Evolutionary conservation across 2,113 vertebrate species (phyloP).

Genomic region (Tragelaphus buxtoni): DNA sequence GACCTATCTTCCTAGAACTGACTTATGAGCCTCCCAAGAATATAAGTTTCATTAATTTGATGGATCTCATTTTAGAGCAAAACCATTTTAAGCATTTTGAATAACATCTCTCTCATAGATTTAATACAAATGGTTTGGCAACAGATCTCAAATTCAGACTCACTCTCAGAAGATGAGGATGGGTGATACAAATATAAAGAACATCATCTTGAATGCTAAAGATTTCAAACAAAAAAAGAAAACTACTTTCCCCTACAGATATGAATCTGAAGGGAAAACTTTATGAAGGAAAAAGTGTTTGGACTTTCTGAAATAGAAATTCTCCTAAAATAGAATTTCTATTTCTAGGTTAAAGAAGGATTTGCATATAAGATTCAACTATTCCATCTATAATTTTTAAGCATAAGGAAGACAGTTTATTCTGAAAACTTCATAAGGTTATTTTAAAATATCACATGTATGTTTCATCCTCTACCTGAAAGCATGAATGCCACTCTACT

Average conservation of each 20-base stretch:
- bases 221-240: background rate
- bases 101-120: background rate
- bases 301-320: constrained; percentile 40
- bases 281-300: background rate
- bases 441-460: background rate
- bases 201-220: background rate
- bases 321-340: constrained; percentile 48
- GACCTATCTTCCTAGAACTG: background rate
- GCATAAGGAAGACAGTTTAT: background rate
- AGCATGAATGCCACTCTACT: background rate
- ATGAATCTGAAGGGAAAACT: background rate
- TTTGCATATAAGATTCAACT: constrained; percentile 30
- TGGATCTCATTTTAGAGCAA: background rate
- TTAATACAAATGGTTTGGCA: background rate
- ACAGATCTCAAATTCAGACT: background rate
- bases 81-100: background rate
- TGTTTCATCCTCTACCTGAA: background rate
- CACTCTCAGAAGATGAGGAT: background rate
- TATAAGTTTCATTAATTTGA: background rate
- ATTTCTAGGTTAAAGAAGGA: constrained; percentile 43
- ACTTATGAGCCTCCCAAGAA: background rate
- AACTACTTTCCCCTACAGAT: background rate
- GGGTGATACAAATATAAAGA: background rate
- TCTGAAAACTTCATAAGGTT: background rate
- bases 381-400: constrained; percentile 9